Percentiles rank a stretch among this genome's conserved stretches.
Evolutionary conservation across 2,888 invertebrate species (phyloP).

Genomic region (Limnephilus rhombicus): DNA sequence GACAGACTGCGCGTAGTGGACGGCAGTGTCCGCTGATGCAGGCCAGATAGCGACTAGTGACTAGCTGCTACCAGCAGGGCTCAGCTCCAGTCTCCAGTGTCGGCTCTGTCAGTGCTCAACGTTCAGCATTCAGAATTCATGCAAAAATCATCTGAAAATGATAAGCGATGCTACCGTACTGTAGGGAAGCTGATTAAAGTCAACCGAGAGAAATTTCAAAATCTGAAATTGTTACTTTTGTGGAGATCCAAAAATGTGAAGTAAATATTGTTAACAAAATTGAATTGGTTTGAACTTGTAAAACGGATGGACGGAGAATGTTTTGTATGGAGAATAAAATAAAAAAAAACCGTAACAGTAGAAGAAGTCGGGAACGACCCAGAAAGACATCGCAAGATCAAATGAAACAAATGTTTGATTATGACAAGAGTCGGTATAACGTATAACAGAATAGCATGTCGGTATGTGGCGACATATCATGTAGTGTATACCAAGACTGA

Average conservation of each 20-base stretch:
- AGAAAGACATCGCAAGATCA: background rate
- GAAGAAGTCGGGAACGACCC: background rate
- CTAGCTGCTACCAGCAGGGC: background rate
- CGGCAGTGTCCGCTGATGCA: conserved; percentile 63
- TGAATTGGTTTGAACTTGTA: too few species aligned
- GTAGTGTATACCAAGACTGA: background rate
- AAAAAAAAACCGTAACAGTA: too few species aligned
- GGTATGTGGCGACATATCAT: background rate
- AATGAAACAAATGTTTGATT: background rate
- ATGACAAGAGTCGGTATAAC: background rate
- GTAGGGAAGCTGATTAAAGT: background rate
- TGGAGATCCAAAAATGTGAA: too few species aligned
- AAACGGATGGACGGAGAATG: too few species aligned
- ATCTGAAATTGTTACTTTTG: too few species aligned
- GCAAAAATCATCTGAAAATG: background rate
- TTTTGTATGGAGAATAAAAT: too few species aligned
- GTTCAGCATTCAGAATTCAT: background rate
- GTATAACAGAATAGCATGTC: background rate
- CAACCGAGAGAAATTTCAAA: background rate
- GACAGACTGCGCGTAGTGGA: conserved; percentile 58
- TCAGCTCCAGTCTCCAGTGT: conserved; percentile 54
- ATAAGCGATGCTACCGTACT: background rate
- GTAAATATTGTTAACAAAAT: too few species aligned
- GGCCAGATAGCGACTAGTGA: conserved; percentile 57
- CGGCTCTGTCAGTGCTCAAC: conserved; percentile 17